phyloP scores from a whole-genome alignment of 2,888 invertebrate species.

The Apotomis turbidana region DNA sequence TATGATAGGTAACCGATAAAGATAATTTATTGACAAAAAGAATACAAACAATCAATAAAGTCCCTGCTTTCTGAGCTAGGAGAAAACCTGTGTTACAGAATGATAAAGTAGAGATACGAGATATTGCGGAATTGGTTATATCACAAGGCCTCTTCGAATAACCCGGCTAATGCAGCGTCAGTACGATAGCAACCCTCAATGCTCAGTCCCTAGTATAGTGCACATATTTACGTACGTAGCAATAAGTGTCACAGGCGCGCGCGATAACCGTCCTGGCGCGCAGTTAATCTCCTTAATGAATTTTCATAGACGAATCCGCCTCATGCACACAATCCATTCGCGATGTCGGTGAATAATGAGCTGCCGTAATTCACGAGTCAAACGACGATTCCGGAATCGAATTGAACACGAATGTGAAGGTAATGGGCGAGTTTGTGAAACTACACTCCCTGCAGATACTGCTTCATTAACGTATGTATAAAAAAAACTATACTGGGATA shows the following conservation, averaged over 20 bases:
- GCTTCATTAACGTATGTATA: too few relatives aligned
- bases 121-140: too few relatives aligned
- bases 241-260: conserved; percentile 51
- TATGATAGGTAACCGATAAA: too few relatives aligned
- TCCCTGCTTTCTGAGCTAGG: too few relatives aligned
- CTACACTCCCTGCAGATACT: not conserved
- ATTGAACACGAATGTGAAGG: conserved; percentile 15
- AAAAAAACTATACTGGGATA: too few relatives aligned
- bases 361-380: conserved; percentile 44
- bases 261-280: conserved; percentile 50
- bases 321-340: conserved; percentile 50
- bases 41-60: too few relatives aligned
- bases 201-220: conserved; percentile 24
- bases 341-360: conserved; percentile 56
- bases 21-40: too few relatives aligned
- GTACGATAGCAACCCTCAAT: conserved; percentile 31
- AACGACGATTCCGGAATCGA: conserved; percentile 33
- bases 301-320: conserved; percentile 60
- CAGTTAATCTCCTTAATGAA: conserved; percentile 69
- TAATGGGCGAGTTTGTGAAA: not conserved
- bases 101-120: too few relatives aligned
- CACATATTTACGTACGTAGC: conserved; percentile 45
- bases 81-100: too few relatives aligned
- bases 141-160: too few relatives aligned
- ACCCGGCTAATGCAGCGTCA: not conserved